A percentile compares a stretch with the other conserved stretches of the same genome.
These are phyloP conservation scores for Plebejus melissa DNA, from an alignment of 2,888 invertebrate genomes.

Conservation along the genomic window DNA sequence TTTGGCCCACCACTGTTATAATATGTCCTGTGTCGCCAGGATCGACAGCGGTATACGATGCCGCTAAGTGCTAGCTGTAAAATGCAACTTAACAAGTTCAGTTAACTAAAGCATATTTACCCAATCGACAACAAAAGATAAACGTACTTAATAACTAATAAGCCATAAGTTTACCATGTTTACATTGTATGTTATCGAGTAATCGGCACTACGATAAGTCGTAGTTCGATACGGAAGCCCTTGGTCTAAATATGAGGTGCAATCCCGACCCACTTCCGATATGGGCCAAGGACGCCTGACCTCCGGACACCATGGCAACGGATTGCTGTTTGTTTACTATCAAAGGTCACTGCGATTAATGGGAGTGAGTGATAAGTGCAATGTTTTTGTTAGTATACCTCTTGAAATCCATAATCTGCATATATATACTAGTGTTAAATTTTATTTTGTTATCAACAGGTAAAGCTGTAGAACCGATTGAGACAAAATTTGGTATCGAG, in stretches of 20 bases:
- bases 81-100: no score
- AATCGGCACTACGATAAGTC: slow-evolving; percentile 1
- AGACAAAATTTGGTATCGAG: not conserved
- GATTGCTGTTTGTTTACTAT: slow-evolving; percentile 13
- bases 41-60: no score
- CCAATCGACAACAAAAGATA: not conserved
- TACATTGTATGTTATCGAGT: slow-evolving; percentile 18
- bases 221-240: slow-evolving; percentile 18
- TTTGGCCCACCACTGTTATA: no score
- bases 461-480: not conserved
- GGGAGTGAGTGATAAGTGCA: not conserved
- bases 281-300: slow-evolving; percentile 34
- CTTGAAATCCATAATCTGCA: not conserved
- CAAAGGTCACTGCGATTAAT: not conserved
- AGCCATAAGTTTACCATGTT: not conserved
- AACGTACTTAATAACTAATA: not conserved
- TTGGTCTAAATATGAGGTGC: slow-evolving; percentile 23
- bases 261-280: slow-evolving; percentile 29
- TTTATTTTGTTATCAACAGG: not conserved
- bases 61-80: no score
- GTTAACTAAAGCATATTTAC: not conserved
- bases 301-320: slow-evolving; percentile 26
- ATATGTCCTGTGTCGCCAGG: no score
- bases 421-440: no score
- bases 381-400: not conserved